phyloP scores from a whole-genome alignment of 92 coral and sea anemone genomes.

The Chrysogorgia sp. region DNA sequence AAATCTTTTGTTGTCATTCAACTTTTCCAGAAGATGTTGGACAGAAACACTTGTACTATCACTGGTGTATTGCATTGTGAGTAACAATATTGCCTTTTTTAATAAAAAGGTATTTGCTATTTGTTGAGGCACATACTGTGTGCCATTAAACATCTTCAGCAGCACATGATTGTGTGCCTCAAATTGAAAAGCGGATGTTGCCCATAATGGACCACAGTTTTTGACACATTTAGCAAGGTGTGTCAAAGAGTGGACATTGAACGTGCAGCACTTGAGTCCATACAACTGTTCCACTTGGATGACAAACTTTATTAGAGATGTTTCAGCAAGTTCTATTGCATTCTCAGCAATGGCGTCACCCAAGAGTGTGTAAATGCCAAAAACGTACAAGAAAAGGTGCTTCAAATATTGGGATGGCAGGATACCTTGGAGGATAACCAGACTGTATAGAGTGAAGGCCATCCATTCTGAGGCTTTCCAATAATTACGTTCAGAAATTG shows the following conservation, averaged over 20 bases:
- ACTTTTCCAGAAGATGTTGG: background rate
- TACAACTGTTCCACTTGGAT: too few species aligned
- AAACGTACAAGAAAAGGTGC: background rate
- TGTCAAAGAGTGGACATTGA: background rate
- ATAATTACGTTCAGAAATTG: slow-evolving; percentile 3
- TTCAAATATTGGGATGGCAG: slow-evolving; percentile 4
- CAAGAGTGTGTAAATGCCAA: too few species aligned
- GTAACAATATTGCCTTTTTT: too few species aligned
- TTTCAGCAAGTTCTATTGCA: too few species aligned
- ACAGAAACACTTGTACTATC: too few species aligned
- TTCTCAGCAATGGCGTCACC: too few species aligned
- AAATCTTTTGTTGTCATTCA: slow-evolving; percentile 3
- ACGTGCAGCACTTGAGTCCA: too few species aligned
- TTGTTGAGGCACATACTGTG: background rate
- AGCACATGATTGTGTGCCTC: background rate
- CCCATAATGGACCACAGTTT: slow-evolving; percentile 1
- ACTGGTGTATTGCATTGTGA: too few species aligned
- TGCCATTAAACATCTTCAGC: slow-evolving; percentile 8
- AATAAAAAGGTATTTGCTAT: too few species aligned
- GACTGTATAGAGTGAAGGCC: too few species aligned
- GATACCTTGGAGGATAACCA: slow-evolving; percentile 2
- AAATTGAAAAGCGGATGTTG: too few species aligned
- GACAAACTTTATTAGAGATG: too few species aligned
- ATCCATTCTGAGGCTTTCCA: slow-evolving; percentile 3
- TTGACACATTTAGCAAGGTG: slow-evolving; percentile 8